Evolutionary conservation across 2,797 vertebrate genomes (phyloP), one percentile per base, ranked within the genome.

Genomic region (Xenops minutus): DNA sequence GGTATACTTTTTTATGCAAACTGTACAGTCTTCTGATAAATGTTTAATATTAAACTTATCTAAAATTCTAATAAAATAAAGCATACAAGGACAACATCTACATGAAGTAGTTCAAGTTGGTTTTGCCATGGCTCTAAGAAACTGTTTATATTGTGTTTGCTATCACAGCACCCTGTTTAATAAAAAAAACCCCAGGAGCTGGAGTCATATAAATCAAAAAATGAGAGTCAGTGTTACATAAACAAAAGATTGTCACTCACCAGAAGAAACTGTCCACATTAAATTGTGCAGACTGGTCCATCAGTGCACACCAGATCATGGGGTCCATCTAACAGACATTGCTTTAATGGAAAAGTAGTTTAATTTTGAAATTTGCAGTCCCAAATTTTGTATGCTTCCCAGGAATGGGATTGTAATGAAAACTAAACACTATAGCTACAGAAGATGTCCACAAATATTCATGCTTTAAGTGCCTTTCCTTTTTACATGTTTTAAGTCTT

Each of bases 51-150:
- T 86, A 93, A 96, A 86, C 41, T 92, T 92, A 93, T 58, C 87
- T 97, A 88, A 95, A 92, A 92, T 91, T 88, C 59, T 79, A 86
- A 86, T 76, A 86, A 89, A 90, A 95, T 86, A 92, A 92, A 93
- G 56, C 22, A 34, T 77, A 86, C 44, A 77, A 93, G 75, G 84
- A 89, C 82, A 93, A 92, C 29, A 67, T 46, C 37, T 79, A 86
- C 59, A 67, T 54, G 39, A 94, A 88, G 52, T 29, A 86, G 59
- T 87, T 96, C 71, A 88, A 82, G 49, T 54, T 4, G 24, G 52
- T 92, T 92, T 79, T 94, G 89, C 43, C 7, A 48, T 39, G 52
- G 27, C 55, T 89, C 59, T 71, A 36, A 86, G 69, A 76, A 91
- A 86, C 21, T 56, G 43, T 73, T 88, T 84, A 75, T 69, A 84